phyloP scores from a whole-genome alignment of 1,140 invertebrate species.

The Ganaspis sp. region DNA sequence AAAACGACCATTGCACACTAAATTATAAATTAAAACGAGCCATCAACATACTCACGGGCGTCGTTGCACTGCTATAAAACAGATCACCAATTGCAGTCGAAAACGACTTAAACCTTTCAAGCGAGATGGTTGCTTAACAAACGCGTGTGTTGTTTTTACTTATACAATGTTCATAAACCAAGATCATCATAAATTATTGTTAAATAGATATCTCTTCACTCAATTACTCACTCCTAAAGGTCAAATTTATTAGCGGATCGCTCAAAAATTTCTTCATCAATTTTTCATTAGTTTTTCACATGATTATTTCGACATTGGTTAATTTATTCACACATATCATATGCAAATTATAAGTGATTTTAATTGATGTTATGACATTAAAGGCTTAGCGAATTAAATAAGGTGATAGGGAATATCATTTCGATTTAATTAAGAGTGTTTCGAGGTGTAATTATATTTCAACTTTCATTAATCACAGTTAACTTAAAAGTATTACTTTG shows the following conservation, averaged over 20 bases:
- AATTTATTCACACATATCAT: background rate
- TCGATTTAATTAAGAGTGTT: no score
- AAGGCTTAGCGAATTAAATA: no score
- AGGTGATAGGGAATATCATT: no score
- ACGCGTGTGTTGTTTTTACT: background rate
- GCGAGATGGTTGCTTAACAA: background rate
- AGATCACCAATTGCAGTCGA: background rate
- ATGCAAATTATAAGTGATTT: background rate
- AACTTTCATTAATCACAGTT: no score
- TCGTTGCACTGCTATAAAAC: constrained; percentile 11
- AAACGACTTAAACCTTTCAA: constrained; percentile 9
- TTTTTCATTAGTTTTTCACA: background rate
- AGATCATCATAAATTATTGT: constrained; percentile 1
- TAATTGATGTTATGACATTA: background rate
- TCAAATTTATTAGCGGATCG: constrained; percentile 4
- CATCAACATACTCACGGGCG: background rate
- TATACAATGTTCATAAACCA: constrained; percentile 9
- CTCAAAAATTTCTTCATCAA: background rate
- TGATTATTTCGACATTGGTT: background rate
- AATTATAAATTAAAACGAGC: constrained; percentile 56
- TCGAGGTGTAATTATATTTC: no score
- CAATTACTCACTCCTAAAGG: background rate
- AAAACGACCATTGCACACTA: constrained; percentile 61
- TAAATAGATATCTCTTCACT: background rate
- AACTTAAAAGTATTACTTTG: no score